Conservation (phyloP, 1,140 invertebrate species). For the Globodera rostochiensis region DNA sequence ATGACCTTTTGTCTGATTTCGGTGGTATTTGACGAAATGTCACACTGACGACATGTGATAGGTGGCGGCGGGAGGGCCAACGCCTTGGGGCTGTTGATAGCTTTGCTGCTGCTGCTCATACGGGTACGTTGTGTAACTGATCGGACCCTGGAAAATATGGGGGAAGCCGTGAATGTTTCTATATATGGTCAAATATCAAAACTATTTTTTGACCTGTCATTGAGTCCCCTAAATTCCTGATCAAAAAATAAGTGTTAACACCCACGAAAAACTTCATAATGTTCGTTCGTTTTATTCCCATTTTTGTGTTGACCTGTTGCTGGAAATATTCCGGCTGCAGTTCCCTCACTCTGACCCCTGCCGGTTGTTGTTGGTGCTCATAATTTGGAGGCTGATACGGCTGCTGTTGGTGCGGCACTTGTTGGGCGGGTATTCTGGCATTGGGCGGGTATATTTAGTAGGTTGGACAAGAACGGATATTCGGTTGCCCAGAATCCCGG, state of each 20-base stretch:
- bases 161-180: no score
- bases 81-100: background rate
- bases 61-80: background rate
- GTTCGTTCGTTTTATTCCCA: background rate
- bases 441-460: no score
- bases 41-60: conserved; percentile 41
- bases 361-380: conserved; percentile 13
- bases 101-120: conserved; percentile 23
- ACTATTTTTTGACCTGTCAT: conserved; percentile 3
- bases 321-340: conserved; percentile 35
- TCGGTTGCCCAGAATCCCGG: no score
- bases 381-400: conserved; percentile 6
- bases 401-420: background rate
- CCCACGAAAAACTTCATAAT: background rate
- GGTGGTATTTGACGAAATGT: background rate
- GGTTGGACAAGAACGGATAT: no score
- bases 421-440: background rate
- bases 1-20: background rate
- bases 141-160: conserved; percentile 28
- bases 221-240: conserved; percentile 18
- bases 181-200: background rate
- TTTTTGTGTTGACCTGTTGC: conserved; percentile 19
- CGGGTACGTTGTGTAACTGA: conserved; percentile 22
- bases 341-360: conserved; percentile 26
- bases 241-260: background rate